These are phyloP conservation scores for Chrysomallon squamiferum DNA, from an alignment of 1,140 invertebrate species.

Conservation along the genomic window DNA sequence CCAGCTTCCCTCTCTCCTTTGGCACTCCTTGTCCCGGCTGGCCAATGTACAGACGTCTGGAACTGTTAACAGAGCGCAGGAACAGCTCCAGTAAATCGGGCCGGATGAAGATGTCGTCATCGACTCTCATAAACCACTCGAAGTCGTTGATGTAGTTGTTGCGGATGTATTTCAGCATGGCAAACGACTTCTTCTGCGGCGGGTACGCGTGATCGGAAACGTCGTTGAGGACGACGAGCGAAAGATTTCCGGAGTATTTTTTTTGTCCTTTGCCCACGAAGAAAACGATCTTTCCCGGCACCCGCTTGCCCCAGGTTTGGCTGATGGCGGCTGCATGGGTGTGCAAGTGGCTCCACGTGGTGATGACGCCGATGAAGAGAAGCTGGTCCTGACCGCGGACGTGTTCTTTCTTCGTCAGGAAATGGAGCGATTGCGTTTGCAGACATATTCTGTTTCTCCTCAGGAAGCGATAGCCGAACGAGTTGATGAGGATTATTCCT, in stretches of 20 bases:
- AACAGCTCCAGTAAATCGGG: constrained; percentile 82
- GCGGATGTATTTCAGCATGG: constrained; percentile 97
- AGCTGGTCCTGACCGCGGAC: too few species aligned
- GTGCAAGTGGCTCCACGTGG: constrained; percentile 83
- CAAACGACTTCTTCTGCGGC: constrained; percentile 96
- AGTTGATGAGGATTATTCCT: too few species aligned
- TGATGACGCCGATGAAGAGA: constrained; percentile 85
- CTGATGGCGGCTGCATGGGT: constrained; percentile 84
- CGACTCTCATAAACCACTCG: constrained; percentile 95
- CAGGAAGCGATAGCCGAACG: too few species aligned
- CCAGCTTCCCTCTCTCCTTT: constrained; percentile 69
- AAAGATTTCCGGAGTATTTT: constrained; percentile 39
- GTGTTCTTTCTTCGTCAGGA: too few species aligned
- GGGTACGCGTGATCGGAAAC: constrained; percentile 91
- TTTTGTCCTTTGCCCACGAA: constrained; percentile 67
- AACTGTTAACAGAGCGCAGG: constrained; percentile 85
- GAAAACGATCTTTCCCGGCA: constrained; percentile 80
- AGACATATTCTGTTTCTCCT: too few species aligned
- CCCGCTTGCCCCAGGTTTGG: constrained; percentile 86
- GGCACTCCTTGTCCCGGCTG: constrained; percentile 69
- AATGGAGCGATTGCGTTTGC: too few species aligned
- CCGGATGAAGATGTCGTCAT: constrained; percentile 94
- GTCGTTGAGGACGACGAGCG: constrained; percentile 76
- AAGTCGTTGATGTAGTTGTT: constrained; percentile 86
- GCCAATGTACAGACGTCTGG: constrained; percentile 77